These are phyloP conservation scores for Panulirus ornatus DNA, from an alignment of 1,140 invertebrate species.

Conservation along the genomic window DNA sequence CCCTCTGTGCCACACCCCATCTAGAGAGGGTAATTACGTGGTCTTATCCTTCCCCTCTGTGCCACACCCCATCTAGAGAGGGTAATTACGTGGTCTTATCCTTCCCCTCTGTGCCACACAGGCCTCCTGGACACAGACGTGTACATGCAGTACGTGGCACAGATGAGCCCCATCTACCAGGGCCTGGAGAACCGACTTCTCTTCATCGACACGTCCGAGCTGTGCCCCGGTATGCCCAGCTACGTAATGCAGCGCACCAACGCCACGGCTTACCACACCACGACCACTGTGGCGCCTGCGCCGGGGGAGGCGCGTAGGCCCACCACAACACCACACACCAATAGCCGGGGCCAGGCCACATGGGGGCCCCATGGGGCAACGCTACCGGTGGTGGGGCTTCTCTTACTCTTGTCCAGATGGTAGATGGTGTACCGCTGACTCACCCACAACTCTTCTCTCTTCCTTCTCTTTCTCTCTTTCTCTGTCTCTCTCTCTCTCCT, in stretches of 20 bases:
- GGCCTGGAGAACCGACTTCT: conserved; percentile 72
- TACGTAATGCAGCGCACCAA: background rate
- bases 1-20: no score
- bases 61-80: no score
- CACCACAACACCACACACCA: no score
- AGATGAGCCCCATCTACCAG: conserved; percentile 68
- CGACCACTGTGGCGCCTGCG: background rate
- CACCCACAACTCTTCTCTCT: background rate
- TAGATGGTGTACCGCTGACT: background rate
- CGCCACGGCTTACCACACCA: background rate
- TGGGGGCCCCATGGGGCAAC: background rate
- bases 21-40: no score
- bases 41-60: no score
- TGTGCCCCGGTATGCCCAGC: conserved; percentile 65
- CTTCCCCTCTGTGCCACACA: background rate
- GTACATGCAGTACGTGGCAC: conserved; percentile 55
- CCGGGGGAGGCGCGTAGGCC: background rate
- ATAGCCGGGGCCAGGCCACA: no score
- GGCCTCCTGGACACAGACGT: conserved; percentile 72
- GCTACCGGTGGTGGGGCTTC: background rate
- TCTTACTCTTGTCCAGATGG: background rate
- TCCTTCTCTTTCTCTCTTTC: background rate
- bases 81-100: no score
- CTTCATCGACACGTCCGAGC: conserved; percentile 63
- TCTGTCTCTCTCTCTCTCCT: background rate